These are phyloP conservation scores for Elanus axillaris DNA, from an alignment of 2,113 vertebrate species.

Conservation along the genomic window DNA sequence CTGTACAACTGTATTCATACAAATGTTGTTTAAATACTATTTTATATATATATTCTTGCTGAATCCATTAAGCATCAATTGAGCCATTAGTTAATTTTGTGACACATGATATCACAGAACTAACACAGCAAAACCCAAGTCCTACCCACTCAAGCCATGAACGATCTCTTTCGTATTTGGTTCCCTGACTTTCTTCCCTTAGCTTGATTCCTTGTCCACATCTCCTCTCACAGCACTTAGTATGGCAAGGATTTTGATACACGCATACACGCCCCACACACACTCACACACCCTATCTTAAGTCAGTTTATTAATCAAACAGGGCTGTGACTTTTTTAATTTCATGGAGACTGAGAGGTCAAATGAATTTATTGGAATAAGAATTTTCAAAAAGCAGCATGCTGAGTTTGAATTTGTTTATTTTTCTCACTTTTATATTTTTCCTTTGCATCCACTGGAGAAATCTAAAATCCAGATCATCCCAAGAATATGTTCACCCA, in stretches of 20 bases:
- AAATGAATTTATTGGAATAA: slow-evolving; percentile 31
- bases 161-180: not conserved
- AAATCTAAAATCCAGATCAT: slow-evolving; percentile 66
- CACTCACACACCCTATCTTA: not conserved
- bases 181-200: not conserved
- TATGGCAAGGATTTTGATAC: not conserved
- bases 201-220: not conserved
- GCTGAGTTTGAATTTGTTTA: slow-evolving; percentile 13
- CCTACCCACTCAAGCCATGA: not conserved
- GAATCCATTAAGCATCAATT: not conserved
- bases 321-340: not conserved
- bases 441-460: not conserved
- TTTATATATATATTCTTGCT: not conserved
- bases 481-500: slow-evolving; percentile 52
- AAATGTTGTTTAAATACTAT: not conserved
- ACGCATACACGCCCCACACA: not conserved
- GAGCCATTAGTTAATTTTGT: not conserved
- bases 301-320: not conserved
- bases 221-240: not conserved
- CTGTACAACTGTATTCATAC: not conserved
- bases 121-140: not conserved
- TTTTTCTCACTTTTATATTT: slow-evolving; percentile 14
- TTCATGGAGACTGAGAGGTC: not conserved
- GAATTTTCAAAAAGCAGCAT: slow-evolving; percentile 28
- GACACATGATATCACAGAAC: not conserved